Evolutionary conservation across 2,888 invertebrate species (phyloP).

Genomic region (Tineola bisselliella): DNA sequence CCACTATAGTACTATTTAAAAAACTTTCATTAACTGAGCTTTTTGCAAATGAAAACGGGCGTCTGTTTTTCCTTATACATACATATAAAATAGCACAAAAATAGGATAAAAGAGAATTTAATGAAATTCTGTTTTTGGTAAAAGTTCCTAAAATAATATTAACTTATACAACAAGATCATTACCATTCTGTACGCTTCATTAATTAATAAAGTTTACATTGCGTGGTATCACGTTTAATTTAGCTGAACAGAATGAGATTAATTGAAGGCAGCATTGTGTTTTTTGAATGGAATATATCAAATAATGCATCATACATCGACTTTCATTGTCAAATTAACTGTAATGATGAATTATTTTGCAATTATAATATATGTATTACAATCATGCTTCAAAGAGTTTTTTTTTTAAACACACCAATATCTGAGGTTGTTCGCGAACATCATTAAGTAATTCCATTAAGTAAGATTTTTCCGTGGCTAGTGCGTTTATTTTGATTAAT

Average conservation of each 20-base stretch:
- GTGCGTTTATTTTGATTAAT: no score
- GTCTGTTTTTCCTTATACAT: no score
- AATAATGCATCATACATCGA: background rate
- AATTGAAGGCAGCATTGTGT: conserved; percentile 4
- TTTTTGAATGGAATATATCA: background rate
- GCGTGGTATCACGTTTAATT: background rate
- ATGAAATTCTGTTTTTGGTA: no score
- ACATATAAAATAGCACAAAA: no score
- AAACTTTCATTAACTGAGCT: background rate
- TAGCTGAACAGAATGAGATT: conserved; percentile 3
- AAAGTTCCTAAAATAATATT: background rate
- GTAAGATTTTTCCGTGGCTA: no score
- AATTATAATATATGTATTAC: no score
- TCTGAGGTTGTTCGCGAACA: no score
- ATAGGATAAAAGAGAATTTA: no score
- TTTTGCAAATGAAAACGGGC: background rate
- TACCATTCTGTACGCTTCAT: background rate
- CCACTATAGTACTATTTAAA: background rate
- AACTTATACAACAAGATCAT: background rate
- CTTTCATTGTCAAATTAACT: background rate
- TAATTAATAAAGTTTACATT: conserved; percentile 1
- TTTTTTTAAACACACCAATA: no score
- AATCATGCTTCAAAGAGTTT: no score
- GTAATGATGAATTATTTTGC: background rate
- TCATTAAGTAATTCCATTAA: no score